Evolutionary conservation across 2,888 invertebrate genomes (phyloP).

Genomic region (Catonia carolina): DNA sequence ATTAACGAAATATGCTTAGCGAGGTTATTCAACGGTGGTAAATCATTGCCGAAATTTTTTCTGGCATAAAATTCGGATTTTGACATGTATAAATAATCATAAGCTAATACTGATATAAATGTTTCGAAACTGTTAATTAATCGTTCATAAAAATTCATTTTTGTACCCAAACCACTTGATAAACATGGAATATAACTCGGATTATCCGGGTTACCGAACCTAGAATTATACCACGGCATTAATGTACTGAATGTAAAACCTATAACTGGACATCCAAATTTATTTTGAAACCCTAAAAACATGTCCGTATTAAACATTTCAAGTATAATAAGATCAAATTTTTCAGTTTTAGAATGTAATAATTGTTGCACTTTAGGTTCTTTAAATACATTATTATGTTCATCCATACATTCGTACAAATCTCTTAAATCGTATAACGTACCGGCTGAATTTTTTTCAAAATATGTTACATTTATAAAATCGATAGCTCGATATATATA

Average conservation of each 20-base stretch:
- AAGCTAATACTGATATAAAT: constrained; percentile 27
- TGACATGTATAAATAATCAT: constrained; percentile 18
- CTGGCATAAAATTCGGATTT: constrained; percentile 28
- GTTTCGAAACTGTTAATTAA: constrained; percentile 37
- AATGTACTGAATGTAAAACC: constrained; percentile 28
- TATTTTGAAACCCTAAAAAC: constrained; percentile 28
- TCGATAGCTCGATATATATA: too few species aligned
- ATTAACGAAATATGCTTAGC: constrained; percentile 45
- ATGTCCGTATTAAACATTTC: constrained; percentile 30
- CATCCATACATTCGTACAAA: not conserved
- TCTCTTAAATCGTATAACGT: not conserved
- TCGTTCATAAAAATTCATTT: constrained; percentile 41
- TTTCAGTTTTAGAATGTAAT: not conserved
- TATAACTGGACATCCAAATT: constrained; percentile 25
- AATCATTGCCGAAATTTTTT: constrained; percentile 38
- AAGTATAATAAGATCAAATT: constrained; percentile 28
- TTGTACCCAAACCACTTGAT: constrained; percentile 20
- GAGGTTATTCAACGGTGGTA: constrained; percentile 41
- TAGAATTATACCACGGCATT: constrained; percentile 26
- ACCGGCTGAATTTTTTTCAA: not conserved
- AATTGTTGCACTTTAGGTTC: not conserved
- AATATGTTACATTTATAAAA: not conserved
- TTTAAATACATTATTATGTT: not conserved
- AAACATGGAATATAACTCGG: constrained; percentile 26
- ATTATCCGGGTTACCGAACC: constrained; percentile 23